These are phyloP conservation scores for Zonitis immaculata DNA, from an alignment of 2,888 invertebrate species.

Conservation along the genomic window DNA sequence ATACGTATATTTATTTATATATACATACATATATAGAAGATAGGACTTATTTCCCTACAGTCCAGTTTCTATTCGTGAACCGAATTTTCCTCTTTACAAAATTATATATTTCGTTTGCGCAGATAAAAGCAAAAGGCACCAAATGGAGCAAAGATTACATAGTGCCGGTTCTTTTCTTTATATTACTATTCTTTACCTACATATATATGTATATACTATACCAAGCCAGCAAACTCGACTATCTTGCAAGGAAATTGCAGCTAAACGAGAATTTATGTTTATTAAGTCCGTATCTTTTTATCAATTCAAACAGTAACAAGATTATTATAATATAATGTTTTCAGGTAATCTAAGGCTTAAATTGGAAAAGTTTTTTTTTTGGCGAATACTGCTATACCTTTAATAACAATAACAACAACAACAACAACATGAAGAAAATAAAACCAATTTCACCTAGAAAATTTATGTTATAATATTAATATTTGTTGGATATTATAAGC, in stretches of 20 bases:
- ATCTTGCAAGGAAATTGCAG: conserved; percentile 33
- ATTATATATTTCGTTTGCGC: conserved; percentile 40
- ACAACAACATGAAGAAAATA: no score
- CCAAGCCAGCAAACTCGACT: no score
- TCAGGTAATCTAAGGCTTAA: conserved; percentile 4
- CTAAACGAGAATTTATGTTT: conserved; percentile 38
- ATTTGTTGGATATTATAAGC: no score
- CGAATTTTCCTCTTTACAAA: conserved; percentile 33
- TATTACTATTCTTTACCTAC: conserved; percentile 27
- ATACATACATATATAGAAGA: conserved; percentile 30
- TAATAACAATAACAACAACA: no score
- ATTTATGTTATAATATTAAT: no score
- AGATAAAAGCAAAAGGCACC: conserved; percentile 40
- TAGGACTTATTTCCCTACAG: conserved; percentile 45
- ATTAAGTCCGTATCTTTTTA: conserved; percentile 28
- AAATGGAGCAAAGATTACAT: conserved; percentile 34
- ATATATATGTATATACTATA: conserved; percentile 4
- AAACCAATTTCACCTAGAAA: no score
- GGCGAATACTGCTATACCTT: not conserved
- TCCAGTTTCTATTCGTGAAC: conserved; percentile 41
- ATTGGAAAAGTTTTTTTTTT: not conserved
- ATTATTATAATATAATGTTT: conserved; percentile 9
- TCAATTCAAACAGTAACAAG: conserved; percentile 16
- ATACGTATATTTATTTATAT: no score
- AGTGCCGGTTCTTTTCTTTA: conserved; percentile 30